Evolutionary conservation across 2,797 vertebrate genomes (phyloP), one percentile per base, ranked within the genome.

Genomic region (Acanthiza pusilla): DNA sequence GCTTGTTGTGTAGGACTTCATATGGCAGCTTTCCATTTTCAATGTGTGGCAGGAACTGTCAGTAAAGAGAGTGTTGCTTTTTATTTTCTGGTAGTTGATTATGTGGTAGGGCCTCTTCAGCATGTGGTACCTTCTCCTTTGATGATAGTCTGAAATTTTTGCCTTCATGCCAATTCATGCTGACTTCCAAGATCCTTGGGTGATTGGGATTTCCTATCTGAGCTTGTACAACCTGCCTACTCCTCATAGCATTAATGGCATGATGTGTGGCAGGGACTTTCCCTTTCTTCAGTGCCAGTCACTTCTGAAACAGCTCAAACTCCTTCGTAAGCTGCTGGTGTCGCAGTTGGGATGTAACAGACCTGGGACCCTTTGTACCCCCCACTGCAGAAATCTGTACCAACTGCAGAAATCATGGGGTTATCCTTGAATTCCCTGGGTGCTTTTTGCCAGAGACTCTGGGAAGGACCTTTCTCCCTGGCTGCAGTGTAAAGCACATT

Each of bases 221-320:
- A 77, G 45, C 51, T 65, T 53, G 6, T 20, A n/a, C 22, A 21
- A 47, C 13, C 38, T 34, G 26, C n/a, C 15, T 30, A 5, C 2
- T 63, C 38, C 12, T 9, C 1, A 0, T n/a, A 17, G 23, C 1
- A 4, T 36, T 13, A 50, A 42, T 55, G 38, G 34, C 1, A 5
- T 30, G 21, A 40, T 40, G 22, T 19, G 51, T 27, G 21, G 38
- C 34, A 58, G n/a, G 25, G 45, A 12, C 30, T 65, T 72, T 17
- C 9, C 14, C 12, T 77, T 53, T 38, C 38, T 71, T 71, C 10
- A 11, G 11, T 71, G 51, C 29, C 38, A 53, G 9, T 53, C 38
- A 19, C 26, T 71, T 65, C n/a, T 65, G 25, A 47, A 26, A 18
- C 29, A 40, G 25, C 30, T 65, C n/a, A 40, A 45, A 51, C 29